Percentiles rank a stretch among this genome's conserved stretches.
Conservation (phyloP, 2,888 invertebrate genomes). For the Stegophylla sp. region DNA sequence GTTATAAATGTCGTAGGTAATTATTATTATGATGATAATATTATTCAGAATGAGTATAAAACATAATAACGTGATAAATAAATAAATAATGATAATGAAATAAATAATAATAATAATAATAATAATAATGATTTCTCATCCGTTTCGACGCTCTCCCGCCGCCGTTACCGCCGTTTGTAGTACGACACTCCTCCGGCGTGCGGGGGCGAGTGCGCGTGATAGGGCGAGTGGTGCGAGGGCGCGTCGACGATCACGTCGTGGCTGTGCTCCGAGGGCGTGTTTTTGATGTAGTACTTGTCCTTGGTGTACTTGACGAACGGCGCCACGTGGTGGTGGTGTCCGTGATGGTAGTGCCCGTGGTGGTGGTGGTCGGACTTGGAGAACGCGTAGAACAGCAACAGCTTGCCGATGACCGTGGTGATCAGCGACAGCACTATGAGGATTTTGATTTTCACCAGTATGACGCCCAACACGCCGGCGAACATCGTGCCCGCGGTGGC, state of each 20-base stretch:
- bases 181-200: background rate
- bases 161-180: constrained; percentile 35
- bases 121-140: too few relatives aligned
- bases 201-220: background rate
- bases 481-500: constrained; percentile 60
- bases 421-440: constrained; percentile 55
- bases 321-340: constrained; percentile 33
- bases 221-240: background rate
- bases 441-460: constrained; percentile 57
- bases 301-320: constrained; percentile 52
- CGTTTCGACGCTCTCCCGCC: too few relatives aligned
- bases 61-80: too few relatives aligned
- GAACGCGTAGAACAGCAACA: constrained; percentile 48
- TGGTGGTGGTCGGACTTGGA: constrained; percentile 33
- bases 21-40: too few relatives aligned
- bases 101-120: too few relatives aligned
- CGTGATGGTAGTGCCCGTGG: constrained; percentile 12
- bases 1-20: too few relatives aligned
- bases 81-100: too few relatives aligned
- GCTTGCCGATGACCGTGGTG: constrained; percentile 57
- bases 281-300: constrained; percentile 48
- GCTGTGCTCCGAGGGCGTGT: constrained; percentile 17
- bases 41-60: too few relatives aligned
- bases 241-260: constrained; percentile 25
- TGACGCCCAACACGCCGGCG: constrained; percentile 58